Percentiles rank a stretch among this genome's conserved stretches.
Evolutionary conservation across 1,140 invertebrate species (phyloP).

Genomic region (Orius insidiosus): DNA sequence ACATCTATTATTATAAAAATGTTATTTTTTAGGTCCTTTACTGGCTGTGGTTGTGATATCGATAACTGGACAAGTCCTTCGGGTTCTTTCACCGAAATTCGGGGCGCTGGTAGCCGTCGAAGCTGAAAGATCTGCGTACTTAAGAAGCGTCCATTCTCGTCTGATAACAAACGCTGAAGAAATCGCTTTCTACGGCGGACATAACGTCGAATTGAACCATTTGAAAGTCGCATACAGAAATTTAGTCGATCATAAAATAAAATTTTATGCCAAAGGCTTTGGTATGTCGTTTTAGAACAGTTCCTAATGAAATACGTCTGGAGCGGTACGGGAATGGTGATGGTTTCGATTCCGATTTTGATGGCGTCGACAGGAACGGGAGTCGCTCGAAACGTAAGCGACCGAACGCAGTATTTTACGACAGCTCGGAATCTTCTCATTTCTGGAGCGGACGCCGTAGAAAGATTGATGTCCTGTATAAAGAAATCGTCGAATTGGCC

Average conservation of each 20-base stretch:
- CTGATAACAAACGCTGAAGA: conserved; percentile 95
- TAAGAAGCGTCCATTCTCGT: conserved; percentile 83
- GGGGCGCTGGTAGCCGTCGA: conserved; percentile 89
- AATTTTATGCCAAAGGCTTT: too few species aligned
- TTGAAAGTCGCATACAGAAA: too few species aligned
- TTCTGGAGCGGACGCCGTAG: conserved; percentile 89
- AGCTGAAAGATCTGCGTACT: conserved; percentile 75
- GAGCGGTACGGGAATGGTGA: too few species aligned
- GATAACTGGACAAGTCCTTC: conserved; percentile 65
- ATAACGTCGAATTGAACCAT: too few species aligned
- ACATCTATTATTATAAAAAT: too few species aligned
- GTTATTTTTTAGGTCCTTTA: conserved; percentile 50
- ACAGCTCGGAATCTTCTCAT: conserved; percentile 86
- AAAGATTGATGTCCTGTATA: conserved; percentile 94
- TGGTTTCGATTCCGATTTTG: too few species aligned
- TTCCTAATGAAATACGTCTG: too few species aligned
- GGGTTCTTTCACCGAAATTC: conserved; percentile 85
- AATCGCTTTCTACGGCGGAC: too few species aligned
- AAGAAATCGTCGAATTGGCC: conserved; percentile 87
- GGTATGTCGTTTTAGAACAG: too few species aligned
- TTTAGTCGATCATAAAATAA: too few species aligned
- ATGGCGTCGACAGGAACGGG: too few species aligned
- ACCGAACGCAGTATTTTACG: conserved; percentile 85
- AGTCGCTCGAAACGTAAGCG: too few species aligned
- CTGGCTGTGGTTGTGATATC: conserved; percentile 57